Evolutionary conservation across 23 tunicate genomes (phyloP).

Genomic region (Pegea sp.): DNA sequence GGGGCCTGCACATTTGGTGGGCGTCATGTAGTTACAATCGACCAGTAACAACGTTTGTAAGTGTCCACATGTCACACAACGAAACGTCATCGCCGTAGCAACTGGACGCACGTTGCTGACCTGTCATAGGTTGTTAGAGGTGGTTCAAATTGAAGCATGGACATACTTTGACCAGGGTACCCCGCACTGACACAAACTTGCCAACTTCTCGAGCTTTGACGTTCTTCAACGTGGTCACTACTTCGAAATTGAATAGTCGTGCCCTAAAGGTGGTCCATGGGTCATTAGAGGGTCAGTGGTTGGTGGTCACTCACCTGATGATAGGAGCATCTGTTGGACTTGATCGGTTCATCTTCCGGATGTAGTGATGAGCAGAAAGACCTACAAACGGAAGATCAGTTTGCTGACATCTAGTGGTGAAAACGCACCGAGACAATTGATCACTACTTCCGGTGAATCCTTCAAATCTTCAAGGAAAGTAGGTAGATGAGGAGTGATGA

Average conservation of each 20-base stretch:
- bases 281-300: too few relatives aligned
- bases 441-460: slow-evolving; percentile 33
- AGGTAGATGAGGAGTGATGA: slow-evolving; percentile 28
- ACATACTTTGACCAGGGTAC: slow-evolving; percentile 85
- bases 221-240: slow-evolving; percentile 49
- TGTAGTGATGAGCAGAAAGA: slow-evolving; percentile 61
- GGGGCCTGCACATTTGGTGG: slow-evolving; percentile 21
- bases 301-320: slow-evolving; percentile 19
- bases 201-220: slow-evolving; percentile 75
- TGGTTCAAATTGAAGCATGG: too few relatives aligned
- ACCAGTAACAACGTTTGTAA: slow-evolving; percentile 57
- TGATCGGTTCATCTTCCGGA: slow-evolving; percentile 13
- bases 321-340: slow-evolving; percentile 55
- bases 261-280: too few relatives aligned
- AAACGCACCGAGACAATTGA: slow-evolving; percentile 54
- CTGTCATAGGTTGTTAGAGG: slow-evolving; percentile 10
- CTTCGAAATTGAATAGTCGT: slow-evolving; percentile 47
- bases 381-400: slow-evolving; percentile 28
- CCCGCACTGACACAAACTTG: slow-evolving; percentile 62
- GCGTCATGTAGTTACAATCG: slow-evolving; percentile 50
- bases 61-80: slow-evolving; percentile 30
- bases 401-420: too few relatives aligned
- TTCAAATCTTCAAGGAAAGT: slow-evolving; percentile 15
- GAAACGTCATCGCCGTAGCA: slow-evolving; percentile 81
- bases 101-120: slow-evolving; percentile 85